Base-by-base conservation (phyloP, 2,888 invertebrate genomes). In the Plusia festucae region DNA sequence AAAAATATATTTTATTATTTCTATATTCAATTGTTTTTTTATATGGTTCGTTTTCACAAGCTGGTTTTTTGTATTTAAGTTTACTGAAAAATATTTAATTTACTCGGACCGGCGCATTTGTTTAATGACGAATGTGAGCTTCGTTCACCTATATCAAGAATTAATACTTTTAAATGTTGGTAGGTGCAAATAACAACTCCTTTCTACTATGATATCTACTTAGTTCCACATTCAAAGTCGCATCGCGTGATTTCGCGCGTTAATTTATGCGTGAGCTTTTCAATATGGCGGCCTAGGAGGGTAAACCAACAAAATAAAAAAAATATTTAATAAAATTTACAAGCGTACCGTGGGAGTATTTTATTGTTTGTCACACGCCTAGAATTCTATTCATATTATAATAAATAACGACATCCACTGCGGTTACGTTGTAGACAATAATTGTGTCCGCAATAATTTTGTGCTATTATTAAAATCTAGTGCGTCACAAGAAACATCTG, bases 321-420 rank as follows among this genome's bases (percentile, higher is more conserved):
- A 58, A 54, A n/a, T 54, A 49, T 49, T 49, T 20, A 49, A 49
- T 49, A 3, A 20, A 20, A 70, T 65, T 77, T 68, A 60, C n/a
- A 27, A 30, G 22, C n/a, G 16, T 58, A 46, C 44, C 30, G 70
- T 70, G 49, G 63, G 61, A 32, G 61, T 71, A 65, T 74, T 65
- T 70, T 68, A 67, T 73, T 60, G 56, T 68, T 30, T 53, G 61
- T 61, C 32, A 20, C 46, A 27, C 53, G 34, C 44, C 44, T 71
- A 59, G 61, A 53, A 65, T 65, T 70, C 58, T 65, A 70, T 71
- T 71, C 34, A 62, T 71, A 55, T 55, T 68, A 58, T 77, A 66
- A 64, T 67, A n/a, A n/a, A n/a, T n/a, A n/a, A 65, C 63, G 57
- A 59, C 62, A 61, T 58, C 51, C 32, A 49, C 1, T 27, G 53